Conservation (phyloP, 2,113 vertebrate genomes). For the Phrynocephalus versicolor region DNA sequence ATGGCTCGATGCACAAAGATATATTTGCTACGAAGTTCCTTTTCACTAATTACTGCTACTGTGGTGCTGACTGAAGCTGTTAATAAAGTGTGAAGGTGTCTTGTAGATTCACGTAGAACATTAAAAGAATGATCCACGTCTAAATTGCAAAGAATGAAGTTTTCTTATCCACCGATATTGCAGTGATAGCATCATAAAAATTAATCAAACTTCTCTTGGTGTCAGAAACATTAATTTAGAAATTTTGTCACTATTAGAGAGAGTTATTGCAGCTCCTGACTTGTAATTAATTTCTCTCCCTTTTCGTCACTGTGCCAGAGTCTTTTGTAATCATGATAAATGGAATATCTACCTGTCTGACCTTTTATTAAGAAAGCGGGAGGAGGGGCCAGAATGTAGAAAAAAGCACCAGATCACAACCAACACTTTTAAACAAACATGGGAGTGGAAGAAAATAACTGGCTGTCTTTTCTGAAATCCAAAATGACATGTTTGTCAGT, state of each 20-base stretch:
- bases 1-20: background rate
- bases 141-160: constrained; percentile 81
- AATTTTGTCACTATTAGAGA: constrained; percentile 83
- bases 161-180: constrained; percentile 73
- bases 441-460: constrained; percentile 24
- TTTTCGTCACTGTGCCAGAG: constrained; percentile 74
- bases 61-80: constrained; percentile 80
- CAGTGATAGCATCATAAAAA: constrained; percentile 78
- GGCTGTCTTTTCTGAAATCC: constrained; percentile 24
- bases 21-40: constrained; percentile 67
- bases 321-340: constrained; percentile 81
- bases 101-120: constrained; percentile 71
- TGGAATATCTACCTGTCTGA: constrained; percentile 75
- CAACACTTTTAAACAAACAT: constrained; percentile 72
- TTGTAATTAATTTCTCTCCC: constrained; percentile 86
- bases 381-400: constrained; percentile 57
- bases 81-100: constrained; percentile 89
- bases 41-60: constrained; percentile 74
- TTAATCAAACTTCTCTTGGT: constrained; percentile 84
- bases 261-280: constrained; percentile 80
- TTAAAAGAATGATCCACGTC: constrained; percentile 78
- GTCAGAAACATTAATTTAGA: constrained; percentile 86
- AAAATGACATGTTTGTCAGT: constrained; percentile 37
- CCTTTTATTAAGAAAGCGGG: constrained; percentile 71
- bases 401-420: constrained; percentile 70